phyloP scores from a whole-genome alignment of 2,888 invertebrate genomes.

The Campaea margaritaria region DNA sequence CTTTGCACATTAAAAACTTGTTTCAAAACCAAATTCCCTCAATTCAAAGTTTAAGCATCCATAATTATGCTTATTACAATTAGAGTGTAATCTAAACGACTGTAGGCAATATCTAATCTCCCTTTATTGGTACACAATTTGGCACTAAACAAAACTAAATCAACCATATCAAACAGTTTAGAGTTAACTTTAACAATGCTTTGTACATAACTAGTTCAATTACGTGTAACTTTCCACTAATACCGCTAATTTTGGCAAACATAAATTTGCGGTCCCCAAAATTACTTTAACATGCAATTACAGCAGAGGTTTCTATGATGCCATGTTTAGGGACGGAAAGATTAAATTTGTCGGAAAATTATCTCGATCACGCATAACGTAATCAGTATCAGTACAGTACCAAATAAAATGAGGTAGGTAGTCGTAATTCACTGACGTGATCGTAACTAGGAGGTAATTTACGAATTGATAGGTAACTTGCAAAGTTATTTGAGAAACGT shows the following conservation, averaged over 20 bases:
- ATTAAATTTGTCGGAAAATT: conserved; percentile 38
- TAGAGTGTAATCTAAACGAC: conserved; percentile 12
- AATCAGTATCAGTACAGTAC: conserved; percentile 12
- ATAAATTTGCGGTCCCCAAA: conserved; percentile 37
- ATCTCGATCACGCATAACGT: conserved; percentile 26
- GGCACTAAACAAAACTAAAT: conserved; percentile 35
- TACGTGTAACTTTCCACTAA: conserved; percentile 45
- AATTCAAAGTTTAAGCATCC: background rate
- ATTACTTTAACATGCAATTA: conserved; percentile 29
- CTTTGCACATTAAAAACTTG: no score
- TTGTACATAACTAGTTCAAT: conserved; percentile 43
- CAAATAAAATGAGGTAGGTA: conserved; percentile 5
- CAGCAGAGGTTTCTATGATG: conserved; percentile 21
- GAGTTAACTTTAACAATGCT: conserved; percentile 47
- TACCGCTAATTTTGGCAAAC: conserved; percentile 42
- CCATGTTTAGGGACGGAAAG: conserved; percentile 32
- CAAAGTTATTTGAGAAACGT: background rate
- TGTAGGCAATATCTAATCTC: conserved; percentile 11
- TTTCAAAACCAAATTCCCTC: no score
- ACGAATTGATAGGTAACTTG: conserved; percentile 1
- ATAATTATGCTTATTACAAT: background rate
- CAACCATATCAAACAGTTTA: conserved; percentile 42
- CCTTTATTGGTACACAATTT: conserved; percentile 4
- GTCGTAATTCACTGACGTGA: no score
- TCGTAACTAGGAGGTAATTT: conserved; percentile 14